Evolutionary conservation across 2,888 invertebrate species (phyloP).

Genomic region (Pseudolycoriella hygida): DNA sequence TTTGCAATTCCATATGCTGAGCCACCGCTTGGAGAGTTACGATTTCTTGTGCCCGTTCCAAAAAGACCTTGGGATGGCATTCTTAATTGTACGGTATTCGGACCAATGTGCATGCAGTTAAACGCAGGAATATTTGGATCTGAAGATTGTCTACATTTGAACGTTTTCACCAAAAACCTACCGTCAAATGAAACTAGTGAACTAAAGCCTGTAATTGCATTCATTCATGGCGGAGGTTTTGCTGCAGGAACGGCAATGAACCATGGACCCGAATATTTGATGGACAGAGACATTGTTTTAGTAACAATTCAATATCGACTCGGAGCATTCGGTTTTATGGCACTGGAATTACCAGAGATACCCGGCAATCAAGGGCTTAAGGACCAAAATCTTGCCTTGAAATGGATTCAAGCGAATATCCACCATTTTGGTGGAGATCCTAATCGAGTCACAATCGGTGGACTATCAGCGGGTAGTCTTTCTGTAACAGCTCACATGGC

Average conservation of each 20-base stretch:
- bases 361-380: neutral
- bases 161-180: slow-evolving; percentile 31
- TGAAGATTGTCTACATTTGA: slow-evolving; percentile 43
- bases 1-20: neutral
- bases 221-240: slow-evolving; percentile 45
- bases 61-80: neutral
- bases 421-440: neutral
- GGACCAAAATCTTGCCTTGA: neutral
- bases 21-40: neutral
- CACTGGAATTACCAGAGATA: neutral
- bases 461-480: neutral
- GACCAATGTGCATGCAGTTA: neutral
- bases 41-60: neutral
- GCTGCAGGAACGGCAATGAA: slow-evolving; percentile 36
- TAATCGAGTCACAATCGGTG: neutral
- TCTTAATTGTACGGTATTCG: neutral
- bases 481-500: too few relatives aligned
- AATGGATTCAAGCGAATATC: neutral
- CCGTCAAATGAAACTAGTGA: slow-evolving; percentile 16
- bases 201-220: slow-evolving; percentile 36
- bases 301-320: slow-evolving; percentile 48
- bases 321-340: slow-evolving; percentile 35
- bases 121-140: too few relatives aligned
- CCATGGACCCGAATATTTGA: slow-evolving; percentile 36
- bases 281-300: slow-evolving; percentile 42